Base-by-base conservation (phyloP, 2,888 invertebrate genomes). In the Diachrysia chrysitis region DNA sequence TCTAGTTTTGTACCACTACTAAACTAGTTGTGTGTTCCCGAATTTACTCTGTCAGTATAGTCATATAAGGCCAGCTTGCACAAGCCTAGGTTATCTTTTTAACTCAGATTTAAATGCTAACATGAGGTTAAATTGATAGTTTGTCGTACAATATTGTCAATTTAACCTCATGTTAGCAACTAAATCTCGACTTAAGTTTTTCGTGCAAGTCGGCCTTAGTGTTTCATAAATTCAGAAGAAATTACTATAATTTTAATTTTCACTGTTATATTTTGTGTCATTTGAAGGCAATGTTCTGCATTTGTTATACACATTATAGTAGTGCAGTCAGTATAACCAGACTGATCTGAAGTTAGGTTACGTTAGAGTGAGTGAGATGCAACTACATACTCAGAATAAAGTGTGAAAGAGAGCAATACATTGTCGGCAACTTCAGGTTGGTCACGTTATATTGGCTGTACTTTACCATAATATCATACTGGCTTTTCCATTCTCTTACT, bases 401-500 rank as follows among this genome's bases (percentile, higher is more conserved):
- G 10, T 32, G 10, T 10, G 32, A 10, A 32, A 32, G 32, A 32
- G 1, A 6, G 32, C 32, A 10, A 9, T 32, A 32, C n/a, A n/a
- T n/a, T 42, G n/a, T 42, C 5, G 1, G 2, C 0, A 42, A n/a
- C n/a, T n/a, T 42, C 5, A n/a, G 6, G 14, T n/a, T 42, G 42
- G n/a, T 42, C 16, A 32, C 10, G 4, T 42, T 42, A n/a, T 42
- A n/a, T 42, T 42, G 42, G 42, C 42, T 42, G 16, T 42, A n/a
- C 37, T 37, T 16, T 42, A 42, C 42, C 55, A 70, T 76, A 68
- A 70, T 57, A 14, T 58, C 60, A 72, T 63, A 69, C 65, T 68
- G 71, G 79, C 79, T 78, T 80, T 58, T 68, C 73, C 59, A 63
- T 72, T 61, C 58, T 66, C 62, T 57, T 32, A 73, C 81, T 78